Conservation (phyloP, 2,113 vertebrate genomes). For the Emydura subglobosa region DNA sequence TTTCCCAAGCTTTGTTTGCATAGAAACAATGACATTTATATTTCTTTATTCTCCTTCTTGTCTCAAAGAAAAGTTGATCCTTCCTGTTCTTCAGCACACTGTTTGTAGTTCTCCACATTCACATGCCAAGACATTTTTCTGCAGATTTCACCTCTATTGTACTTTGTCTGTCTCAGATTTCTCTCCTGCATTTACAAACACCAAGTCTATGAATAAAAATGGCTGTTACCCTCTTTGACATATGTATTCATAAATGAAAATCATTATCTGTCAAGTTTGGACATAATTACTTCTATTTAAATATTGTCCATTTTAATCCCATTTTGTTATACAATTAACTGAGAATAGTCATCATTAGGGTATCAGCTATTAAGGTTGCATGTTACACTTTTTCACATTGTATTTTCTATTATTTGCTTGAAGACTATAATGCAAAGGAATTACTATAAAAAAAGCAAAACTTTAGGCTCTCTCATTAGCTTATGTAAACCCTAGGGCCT, state of each 20-base stretch:
- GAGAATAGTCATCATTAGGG: neutral
- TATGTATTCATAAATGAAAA: neutral
- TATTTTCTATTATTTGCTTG: neutral
- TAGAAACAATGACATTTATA: conserved; percentile 35
- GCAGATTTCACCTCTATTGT: neutral
- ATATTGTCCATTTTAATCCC: neutral
- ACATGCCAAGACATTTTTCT: neutral
- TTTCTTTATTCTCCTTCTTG: neutral
- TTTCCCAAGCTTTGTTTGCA: conserved; percentile 25
- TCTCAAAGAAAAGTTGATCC: neutral
- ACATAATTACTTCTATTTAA: neutral
- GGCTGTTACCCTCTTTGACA: neutral
- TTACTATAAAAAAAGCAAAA: neutral
- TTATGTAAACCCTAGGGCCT: neutral
- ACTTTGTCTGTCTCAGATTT: neutral
- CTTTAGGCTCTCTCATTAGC: neutral
- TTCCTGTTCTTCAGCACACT: neutral
- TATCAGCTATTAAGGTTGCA: neutral
- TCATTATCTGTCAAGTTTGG: neutral
- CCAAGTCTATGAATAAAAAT: neutral
- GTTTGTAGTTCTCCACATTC: neutral
- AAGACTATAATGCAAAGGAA: neutral
- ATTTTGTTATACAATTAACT: neutral
- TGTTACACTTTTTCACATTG: neutral
- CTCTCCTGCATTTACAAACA: neutral